Evolutionary conservation across 2,113 vertebrate genomes (phyloP), one percentile per base, ranked within the genome.

Genomic region (Chroicocephalus ridibundus): DNA sequence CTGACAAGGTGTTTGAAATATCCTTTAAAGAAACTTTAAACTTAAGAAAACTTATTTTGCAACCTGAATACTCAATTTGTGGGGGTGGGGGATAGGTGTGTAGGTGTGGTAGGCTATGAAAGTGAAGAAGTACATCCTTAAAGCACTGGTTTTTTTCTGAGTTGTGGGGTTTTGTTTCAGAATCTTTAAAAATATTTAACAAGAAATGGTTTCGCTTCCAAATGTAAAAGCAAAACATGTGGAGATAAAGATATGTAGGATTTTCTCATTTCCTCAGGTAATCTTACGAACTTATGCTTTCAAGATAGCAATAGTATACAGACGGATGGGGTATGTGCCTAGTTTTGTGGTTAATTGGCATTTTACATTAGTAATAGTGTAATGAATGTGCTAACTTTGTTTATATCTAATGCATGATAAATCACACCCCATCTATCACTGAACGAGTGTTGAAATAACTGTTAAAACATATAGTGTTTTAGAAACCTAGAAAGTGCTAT

Each of bases 61-160:
- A 76, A 52, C 4, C 10, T n/a, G 64, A 86, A 58, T 46, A 36
- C 2, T 77, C 18, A 47, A 3, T 52, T 71, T 79, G 2, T 29
- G 20, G 3, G 2, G 0, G 2, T 34, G 18, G 12, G 10, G 27
- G 4, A 21, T 25, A 25, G 6, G 2, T 74, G 2, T 32, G 21
- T n/a, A 34, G 2, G 6, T n/a, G 11, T 64, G 31, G 24, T 29
- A 82, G n/a, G 10, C 6, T 62, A 24, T 47, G 32, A 44, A 83
- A 88, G 4, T 22, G 26, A 6, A 54, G 13, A 69, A 82, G 10
- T 9, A 21, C 9, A 14, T n/a, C 7, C 29, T 77, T 55, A 38
- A 19, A 27, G 1, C 1, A 1, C 21, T 57, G 3, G 9, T 0
- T 4, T 61, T 38, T 61, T 66, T 18, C 34, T 31, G 5, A 29